These are phyloP conservation scores for Augiades crinisus DNA, from an alignment of 2,888 invertebrate species.

Conservation along the genomic window DNA sequence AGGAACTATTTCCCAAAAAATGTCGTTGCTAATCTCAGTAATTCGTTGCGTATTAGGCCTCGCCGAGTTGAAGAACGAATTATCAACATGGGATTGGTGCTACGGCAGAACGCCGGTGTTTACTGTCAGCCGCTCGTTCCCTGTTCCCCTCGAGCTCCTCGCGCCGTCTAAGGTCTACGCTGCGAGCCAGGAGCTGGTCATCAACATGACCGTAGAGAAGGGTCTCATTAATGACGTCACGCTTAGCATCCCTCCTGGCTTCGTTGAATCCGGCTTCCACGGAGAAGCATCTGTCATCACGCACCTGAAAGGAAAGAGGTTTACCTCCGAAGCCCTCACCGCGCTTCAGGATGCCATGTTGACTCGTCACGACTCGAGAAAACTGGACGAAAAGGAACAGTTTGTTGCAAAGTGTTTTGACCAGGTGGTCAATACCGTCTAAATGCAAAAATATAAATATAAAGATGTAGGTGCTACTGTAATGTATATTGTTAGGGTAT, in stretches of 20 bases:
- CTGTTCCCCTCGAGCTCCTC: conserved; percentile 79
- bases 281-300: conserved; percentile 85
- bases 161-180: conserved; percentile 60
- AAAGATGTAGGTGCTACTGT: conserved; percentile 36
- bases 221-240: conserved; percentile 85
- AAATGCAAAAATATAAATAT: conserved; percentile 28
- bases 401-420: conserved; percentile 84
- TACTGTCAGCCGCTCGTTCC: conserved; percentile 84
- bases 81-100: conserved; percentile 93
- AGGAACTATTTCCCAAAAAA: no score
- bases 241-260: conserved; percentile 82
- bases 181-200: conserved; percentile 76
- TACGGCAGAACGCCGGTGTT: conserved; percentile 94
- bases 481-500: conserved; percentile 33
- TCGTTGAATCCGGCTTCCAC: conserved; percentile 81
- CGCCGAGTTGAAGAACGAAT: conserved; percentile 84
- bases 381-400: conserved; percentile 79
- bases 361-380: conserved; percentile 60
- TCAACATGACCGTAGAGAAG: conserved; percentile 84
- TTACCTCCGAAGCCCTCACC: conserved; percentile 83
- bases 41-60: conserved; percentile 77
- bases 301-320: conserved; percentile 84
- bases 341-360: conserved; percentile 81
- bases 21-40: neutral
- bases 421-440: conserved; percentile 82